Evolutionary conservation across 53 echinoderm and acorn worm genomes (phyloP).

Genomic region (Holothuria leucospilota): DNA sequence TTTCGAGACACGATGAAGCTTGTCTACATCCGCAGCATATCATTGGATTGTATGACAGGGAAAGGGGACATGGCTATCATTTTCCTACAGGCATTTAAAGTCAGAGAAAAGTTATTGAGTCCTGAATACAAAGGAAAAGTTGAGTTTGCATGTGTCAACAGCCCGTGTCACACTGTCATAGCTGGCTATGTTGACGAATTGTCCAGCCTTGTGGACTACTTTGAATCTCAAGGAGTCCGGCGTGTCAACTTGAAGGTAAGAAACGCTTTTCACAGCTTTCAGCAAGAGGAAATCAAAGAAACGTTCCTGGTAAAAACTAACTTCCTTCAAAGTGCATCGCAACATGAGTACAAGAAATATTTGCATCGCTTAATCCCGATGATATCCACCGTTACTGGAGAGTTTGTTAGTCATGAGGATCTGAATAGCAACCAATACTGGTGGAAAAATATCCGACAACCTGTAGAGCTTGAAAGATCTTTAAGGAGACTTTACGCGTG

Average conservation of each 20-base stretch:
- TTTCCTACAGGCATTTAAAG: conserved; percentile 10
- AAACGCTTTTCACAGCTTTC: conserved; percentile 59
- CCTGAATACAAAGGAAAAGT: background rate
- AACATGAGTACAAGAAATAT: background rate
- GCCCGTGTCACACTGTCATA: conserved; percentile 51
- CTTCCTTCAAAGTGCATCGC: background rate
- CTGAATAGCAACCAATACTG: conserved; percentile 51
- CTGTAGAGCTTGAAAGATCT: conserved; percentile 42
- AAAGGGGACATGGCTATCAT: conserved; percentile 55
- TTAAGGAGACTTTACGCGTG: conserved; percentile 21
- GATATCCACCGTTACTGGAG: conserved; percentile 14
- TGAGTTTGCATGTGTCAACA: conserved; percentile 57
- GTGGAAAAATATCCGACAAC: conserved; percentile 64
- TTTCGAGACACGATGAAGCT: conserved; percentile 31
- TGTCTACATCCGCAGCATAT: conserved; percentile 42
- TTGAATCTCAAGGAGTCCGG: conserved; percentile 23
- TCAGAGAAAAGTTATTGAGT: background rate
- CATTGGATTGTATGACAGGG: conserved; percentile 36
- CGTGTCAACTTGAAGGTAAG: conserved; percentile 43
- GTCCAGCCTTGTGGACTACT: background rate
- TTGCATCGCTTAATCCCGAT: background rate
- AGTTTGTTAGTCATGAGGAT: conserved; percentile 27
- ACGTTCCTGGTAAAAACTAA: conserved; percentile 21
- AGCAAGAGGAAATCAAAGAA: background rate
- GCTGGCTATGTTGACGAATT: conserved; percentile 45